Conservation (phyloP, 2,888 invertebrate species). For the Phymatocera aterrima region DNA sequence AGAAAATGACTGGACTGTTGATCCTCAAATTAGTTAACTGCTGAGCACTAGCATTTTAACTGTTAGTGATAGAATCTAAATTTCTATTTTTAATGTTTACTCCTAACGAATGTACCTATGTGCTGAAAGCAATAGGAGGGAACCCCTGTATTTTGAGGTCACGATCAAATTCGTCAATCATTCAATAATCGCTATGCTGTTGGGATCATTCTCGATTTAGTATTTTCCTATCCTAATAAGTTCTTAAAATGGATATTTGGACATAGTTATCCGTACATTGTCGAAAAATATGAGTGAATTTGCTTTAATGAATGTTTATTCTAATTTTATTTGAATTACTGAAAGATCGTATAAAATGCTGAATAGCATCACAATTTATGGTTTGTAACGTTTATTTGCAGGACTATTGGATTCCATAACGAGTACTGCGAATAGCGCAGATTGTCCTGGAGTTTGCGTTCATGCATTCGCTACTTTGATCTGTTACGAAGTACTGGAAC, state of each 20-base stretch:
- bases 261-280: neutral
- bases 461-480: slow-evolving; percentile 90
- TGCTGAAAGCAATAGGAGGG: neutral
- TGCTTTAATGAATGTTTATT: neutral
- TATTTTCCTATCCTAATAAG: neutral
- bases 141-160: neutral
- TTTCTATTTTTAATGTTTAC: neutral
- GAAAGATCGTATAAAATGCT: neutral
- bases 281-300: neutral
- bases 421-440: slow-evolving; percentile 88
- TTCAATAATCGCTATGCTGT: neutral
- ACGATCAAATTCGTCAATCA: neutral
- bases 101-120: neutral
- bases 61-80: neutral
- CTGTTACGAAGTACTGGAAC: slow-evolving; percentile 90
- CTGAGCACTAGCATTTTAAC: slow-evolving; percentile 7
- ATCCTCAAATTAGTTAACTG: neutral
- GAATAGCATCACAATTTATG: neutral
- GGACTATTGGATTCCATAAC: slow-evolving; percentile 91
- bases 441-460: slow-evolving; percentile 93
- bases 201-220: neutral
- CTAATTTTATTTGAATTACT: neutral
- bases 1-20: neutral
- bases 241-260: neutral
- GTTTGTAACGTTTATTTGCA: slow-evolving; percentile 68